These are phyloP conservation scores for Penaeus chinensis DNA, from an alignment of 1,140 invertebrate species.

Conservation along the genomic window DNA sequence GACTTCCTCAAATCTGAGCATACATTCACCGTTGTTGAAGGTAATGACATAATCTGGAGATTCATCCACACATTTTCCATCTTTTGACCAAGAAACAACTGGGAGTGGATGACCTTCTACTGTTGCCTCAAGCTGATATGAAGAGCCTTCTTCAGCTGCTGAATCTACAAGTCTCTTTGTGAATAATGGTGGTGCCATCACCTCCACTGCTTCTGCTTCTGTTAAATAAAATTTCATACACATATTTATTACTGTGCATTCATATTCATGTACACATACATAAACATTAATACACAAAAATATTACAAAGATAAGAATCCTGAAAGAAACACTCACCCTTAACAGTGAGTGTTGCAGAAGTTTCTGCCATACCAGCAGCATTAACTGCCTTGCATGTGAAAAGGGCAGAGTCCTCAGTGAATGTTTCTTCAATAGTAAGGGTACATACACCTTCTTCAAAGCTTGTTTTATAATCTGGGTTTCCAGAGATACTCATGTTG, in stretches of 20 bases:
- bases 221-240: slow-evolving; percentile 54
- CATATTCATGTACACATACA: not conserved
- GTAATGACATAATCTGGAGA: slow-evolving; percentile 76
- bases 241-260: not conserved
- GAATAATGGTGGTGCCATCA: slow-evolving; percentile 76
- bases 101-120: slow-evolving; percentile 78
- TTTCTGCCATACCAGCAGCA: slow-evolving; percentile 77
- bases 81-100: slow-evolving; percentile 83
- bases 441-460: slow-evolving; percentile 71
- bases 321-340: slow-evolving; percentile 72
- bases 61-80: slow-evolving; percentile 79
- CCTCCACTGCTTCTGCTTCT: slow-evolving; percentile 77
- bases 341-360: slow-evolving; percentile 79
- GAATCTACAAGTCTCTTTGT: slow-evolving; percentile 75
- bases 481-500: slow-evolving; percentile 76
- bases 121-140: slow-evolving; percentile 76
- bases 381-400: slow-evolving; percentile 83
- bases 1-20: slow-evolving; percentile 75
- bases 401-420: slow-evolving; percentile 83
- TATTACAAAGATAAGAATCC: not conserved
- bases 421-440: slow-evolving; percentile 82
- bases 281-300: not conserved
- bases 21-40: slow-evolving; percentile 73
- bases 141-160: slow-evolving; percentile 75
- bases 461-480: slow-evolving; percentile 77